Percentiles rank a stretch among this genome's conserved stretches.
Evolutionary conservation across 2,888 invertebrate species (phyloP).

Genomic region (Sphecodes monilicornis): DNA sequence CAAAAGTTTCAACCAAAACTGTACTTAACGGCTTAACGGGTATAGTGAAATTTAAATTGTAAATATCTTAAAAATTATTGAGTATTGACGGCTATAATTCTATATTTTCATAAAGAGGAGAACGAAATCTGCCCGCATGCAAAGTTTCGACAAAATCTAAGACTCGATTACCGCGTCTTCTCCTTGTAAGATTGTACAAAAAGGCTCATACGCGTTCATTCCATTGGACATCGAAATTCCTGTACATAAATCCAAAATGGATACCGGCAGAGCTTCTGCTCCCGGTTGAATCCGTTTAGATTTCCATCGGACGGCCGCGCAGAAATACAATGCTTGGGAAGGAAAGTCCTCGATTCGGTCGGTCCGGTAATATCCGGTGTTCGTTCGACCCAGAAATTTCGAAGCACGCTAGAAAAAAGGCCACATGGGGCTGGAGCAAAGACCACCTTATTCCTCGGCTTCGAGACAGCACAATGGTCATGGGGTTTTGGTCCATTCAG

Average conservation of each 20-base stretch:
- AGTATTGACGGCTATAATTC: no score
- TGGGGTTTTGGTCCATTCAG: slow-evolving; percentile 43
- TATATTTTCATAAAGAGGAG: no score
- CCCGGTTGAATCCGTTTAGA: slow-evolving; percentile 32
- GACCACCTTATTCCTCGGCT: slow-evolving; percentile 31
- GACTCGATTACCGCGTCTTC: no score
- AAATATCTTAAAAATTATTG: no score
- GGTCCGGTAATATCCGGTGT: slow-evolving; percentile 49
- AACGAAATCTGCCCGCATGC: no score
- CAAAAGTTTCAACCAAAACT: no score
- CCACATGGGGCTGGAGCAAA: not conserved
- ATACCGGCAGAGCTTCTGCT: slow-evolving; percentile 4
- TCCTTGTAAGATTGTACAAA: no score
- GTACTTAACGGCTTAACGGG: no score
- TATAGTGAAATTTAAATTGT: no score
- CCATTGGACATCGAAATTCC: not conserved
- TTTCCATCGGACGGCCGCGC: slow-evolving; percentile 11
- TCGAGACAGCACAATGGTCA: slow-evolving; percentile 45
- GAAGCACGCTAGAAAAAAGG: slow-evolving; percentile 10
- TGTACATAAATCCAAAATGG: slow-evolving; percentile 24
- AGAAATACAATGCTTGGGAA: slow-evolving; percentile 31
- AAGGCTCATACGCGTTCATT: not conserved
- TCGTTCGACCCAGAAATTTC: slow-evolving; percentile 40
- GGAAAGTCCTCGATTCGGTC: slow-evolving; percentile 26
- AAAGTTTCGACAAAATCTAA: no score